phyloP scores from a whole-genome alignment of 2,888 invertebrate species.

The Sarcophaga carnaria region DNA sequence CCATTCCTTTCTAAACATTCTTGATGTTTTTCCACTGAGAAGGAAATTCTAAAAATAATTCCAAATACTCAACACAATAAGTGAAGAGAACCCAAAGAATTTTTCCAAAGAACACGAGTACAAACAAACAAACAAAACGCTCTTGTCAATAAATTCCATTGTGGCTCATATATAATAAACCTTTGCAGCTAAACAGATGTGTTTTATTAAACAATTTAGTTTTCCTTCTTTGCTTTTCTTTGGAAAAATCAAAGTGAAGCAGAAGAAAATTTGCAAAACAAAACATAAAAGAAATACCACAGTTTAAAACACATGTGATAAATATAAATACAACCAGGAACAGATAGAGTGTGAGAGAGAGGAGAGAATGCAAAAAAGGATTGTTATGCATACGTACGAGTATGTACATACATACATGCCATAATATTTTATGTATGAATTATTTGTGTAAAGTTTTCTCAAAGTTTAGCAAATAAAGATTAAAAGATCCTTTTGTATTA shows the following conservation, averaged over 20 bases:
- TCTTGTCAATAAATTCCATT: slow-evolving; percentile 65
- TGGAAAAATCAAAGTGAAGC: background rate
- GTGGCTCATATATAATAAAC: slow-evolving; percentile 65
- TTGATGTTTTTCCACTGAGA: background rate
- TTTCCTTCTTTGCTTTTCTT: background rate
- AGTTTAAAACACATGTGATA: slow-evolving; percentile 25
- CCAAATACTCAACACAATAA: background rate
- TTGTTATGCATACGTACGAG: too few relatives aligned
- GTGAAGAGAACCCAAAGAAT: slow-evolving; percentile 18
- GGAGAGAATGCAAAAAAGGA: too few relatives aligned
- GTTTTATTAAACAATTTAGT: slow-evolving; percentile 66
- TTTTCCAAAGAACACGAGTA: slow-evolving; percentile 3
- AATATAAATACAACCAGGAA: background rate
- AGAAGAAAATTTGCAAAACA: background rate
- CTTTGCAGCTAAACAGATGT: slow-evolving; percentile 62
- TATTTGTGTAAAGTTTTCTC: too few relatives aligned
- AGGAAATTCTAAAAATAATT: background rate
- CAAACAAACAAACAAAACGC: slow-evolving; percentile 35
- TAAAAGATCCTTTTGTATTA: too few relatives aligned
- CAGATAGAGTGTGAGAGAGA: too few relatives aligned
- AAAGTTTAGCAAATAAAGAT: too few relatives aligned
- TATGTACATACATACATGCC: too few relatives aligned
- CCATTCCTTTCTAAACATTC: background rate
- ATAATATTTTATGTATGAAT: too few relatives aligned
- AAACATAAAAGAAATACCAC: slow-evolving; percentile 14